Conservation (phyloP, 2,888 invertebrate genomes). For the Smittia sp. region DNA sequence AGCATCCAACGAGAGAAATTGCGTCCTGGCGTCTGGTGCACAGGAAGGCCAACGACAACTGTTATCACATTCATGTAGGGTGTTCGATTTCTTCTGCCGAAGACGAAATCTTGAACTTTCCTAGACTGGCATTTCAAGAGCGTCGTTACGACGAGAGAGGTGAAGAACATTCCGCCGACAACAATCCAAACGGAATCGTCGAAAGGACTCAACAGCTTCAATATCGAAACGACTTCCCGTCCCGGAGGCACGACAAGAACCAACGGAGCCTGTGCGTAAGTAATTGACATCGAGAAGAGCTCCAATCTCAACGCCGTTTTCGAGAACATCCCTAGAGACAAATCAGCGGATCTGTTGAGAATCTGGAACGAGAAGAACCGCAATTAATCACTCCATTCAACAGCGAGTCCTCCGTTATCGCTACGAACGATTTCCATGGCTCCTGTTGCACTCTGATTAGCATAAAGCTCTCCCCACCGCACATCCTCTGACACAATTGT, state of each 20-base stretch:
- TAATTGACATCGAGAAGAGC: background rate
- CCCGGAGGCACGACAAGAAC: background rate
- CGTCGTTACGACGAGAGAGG: background rate
- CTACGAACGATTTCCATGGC: background rate
- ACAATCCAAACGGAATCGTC: background rate
- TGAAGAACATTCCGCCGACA: background rate
- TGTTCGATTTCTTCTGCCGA: background rate
- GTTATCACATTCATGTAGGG: constrained; percentile 11
- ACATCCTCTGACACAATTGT: constrained; percentile 4
- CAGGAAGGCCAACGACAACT: background rate
- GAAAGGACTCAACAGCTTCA: background rate
- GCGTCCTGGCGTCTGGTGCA: background rate
- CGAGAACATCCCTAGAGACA: background rate
- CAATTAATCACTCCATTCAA: no score
- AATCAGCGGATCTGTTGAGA: background rate
- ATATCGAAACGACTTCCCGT: background rate
- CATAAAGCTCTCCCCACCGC: constrained; percentile 7
- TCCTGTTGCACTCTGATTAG: constrained; percentile 10
- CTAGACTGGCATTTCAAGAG: background rate
- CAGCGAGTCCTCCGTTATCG: no score
- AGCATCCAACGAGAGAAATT: background rate
- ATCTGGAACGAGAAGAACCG: background rate
- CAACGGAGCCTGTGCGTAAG: background rate
- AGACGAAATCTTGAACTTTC: background rate
- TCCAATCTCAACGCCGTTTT: background rate